phyloP scores from a whole-genome alignment of 2,888 invertebrate species.

The Aricia artaxerxes region DNA sequence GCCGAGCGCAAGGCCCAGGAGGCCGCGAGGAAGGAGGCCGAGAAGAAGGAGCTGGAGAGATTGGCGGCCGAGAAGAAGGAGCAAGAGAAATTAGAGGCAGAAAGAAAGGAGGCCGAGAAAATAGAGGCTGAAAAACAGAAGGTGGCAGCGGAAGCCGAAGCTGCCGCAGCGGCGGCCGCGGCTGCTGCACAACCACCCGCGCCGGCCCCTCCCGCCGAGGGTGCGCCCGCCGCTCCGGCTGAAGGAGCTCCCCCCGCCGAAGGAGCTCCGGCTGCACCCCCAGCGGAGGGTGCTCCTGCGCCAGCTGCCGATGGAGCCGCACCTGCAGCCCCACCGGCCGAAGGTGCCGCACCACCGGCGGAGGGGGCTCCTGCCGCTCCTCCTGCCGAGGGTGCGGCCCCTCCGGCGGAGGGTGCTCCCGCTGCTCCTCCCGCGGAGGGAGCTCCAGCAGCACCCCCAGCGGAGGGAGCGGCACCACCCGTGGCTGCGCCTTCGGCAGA shows the following conservation, averaged over 20 bases:
- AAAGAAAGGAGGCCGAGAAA: conserved; percentile 36
- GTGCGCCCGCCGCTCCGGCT: conserved; percentile 26
- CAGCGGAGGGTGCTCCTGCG: conserved; percentile 41
- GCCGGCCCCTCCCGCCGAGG: conserved; percentile 39
- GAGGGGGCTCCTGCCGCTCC: conserved; percentile 44
- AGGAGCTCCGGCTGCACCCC: conserved; percentile 47
- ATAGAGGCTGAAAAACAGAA: conserved; percentile 33
- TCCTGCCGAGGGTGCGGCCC: conserved; percentile 44
- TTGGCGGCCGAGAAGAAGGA: conserved; percentile 38
- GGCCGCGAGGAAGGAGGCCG: conserved; percentile 32
- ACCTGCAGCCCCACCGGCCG: conserved; percentile 46
- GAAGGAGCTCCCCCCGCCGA: conserved; percentile 47
- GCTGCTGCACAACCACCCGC: conserved; percentile 35
- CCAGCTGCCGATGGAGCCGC: conserved; percentile 52
- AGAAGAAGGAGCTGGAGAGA: conserved; percentile 35
- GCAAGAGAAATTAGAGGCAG: conserved; percentile 46
- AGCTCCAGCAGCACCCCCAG: conserved; percentile 34
- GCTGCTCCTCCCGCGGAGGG: conserved; percentile 46
- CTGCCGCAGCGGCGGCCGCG: conserved; percentile 8
- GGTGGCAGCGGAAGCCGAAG: conserved; percentile 36
- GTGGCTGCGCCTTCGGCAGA: conserved; percentile 44
- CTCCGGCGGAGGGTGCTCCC: conserved; percentile 39
- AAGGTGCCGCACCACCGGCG: conserved; percentile 46
- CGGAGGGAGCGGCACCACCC: conserved; percentile 41
- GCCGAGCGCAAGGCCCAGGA: conserved; percentile 25